These are phyloP conservation scores for Apogon hyalosoma DNA, from an alignment of 2,797 vertebrate species.

Conservation along the genomic window DNA sequence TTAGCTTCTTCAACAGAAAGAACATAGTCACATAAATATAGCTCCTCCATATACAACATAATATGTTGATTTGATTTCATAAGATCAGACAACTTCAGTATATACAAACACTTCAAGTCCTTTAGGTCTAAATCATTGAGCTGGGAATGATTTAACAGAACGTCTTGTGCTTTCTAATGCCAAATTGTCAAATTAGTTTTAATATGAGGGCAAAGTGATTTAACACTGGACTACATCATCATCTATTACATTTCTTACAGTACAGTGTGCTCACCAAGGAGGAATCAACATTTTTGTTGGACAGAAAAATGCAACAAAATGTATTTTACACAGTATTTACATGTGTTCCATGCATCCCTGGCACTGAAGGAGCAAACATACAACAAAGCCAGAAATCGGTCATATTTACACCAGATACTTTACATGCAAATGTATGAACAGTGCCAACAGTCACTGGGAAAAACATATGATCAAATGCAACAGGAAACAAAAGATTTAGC, in stretches of 20 bases:
- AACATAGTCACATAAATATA: slow-evolving; percentile 53
- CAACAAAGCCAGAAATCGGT: slow-evolving; percentile 34
- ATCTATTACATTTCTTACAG: slow-evolving; percentile 36
- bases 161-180: background rate
- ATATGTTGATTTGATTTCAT: slow-evolving; percentile 25
- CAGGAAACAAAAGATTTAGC: slow-evolving; percentile 6
- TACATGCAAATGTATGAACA: slow-evolving; percentile 20
- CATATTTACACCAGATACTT: slow-evolving; percentile 29
- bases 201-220: slow-evolving; percentile 12
- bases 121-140: background rate
- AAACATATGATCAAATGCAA: background rate
- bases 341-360: slow-evolving; percentile 34
- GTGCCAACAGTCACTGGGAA: slow-evolving; percentile 5
- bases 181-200: slow-evolving; percentile 13
- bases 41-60: slow-evolving; percentile 35
- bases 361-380: slow-evolving; percentile 17
- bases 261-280: slow-evolving; percentile 54
- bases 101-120: slow-evolving; percentile 26
- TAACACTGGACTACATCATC: too few relatives aligned
- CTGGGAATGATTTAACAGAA: background rate
- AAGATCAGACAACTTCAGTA: slow-evolving; percentile 28
- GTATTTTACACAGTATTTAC: slow-evolving; percentile 65
- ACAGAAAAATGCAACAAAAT: slow-evolving; percentile 18
- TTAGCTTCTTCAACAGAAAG: background rate
- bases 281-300: slow-evolving; percentile 29